Evolutionary conservation across 2,888 invertebrate genomes (phyloP).

Genomic region (Candidula unifasciata): DNA sequence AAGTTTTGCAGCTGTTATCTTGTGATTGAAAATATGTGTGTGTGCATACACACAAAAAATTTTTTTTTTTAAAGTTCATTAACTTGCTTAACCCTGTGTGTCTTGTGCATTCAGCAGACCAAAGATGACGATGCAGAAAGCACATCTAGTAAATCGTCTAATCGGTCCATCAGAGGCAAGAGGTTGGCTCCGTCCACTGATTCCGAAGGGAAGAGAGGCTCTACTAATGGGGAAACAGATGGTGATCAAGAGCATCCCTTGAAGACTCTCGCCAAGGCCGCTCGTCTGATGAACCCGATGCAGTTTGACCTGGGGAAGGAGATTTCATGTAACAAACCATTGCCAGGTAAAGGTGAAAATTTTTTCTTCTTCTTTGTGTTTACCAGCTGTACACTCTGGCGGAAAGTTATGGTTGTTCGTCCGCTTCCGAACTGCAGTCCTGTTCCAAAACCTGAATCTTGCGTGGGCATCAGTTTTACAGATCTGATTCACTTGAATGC

Average conservation of each 20-base stretch:
- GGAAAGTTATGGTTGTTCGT: too few relatives aligned
- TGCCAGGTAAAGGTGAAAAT: constrained; percentile 73
- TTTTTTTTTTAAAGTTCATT: too few relatives aligned
- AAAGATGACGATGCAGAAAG: constrained; percentile 75
- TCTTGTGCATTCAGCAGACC: constrained; percentile 38
- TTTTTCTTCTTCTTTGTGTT: too few relatives aligned
- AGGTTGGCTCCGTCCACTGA: constrained; percentile 20
- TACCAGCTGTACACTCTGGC: too few relatives aligned
- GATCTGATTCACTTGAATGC: too few relatives aligned
- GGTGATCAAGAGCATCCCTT: constrained; percentile 81
- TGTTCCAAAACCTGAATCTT: too few relatives aligned
- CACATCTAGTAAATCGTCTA: constrained; percentile 53
- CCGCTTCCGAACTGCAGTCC: too few relatives aligned
- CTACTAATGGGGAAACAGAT: constrained; percentile 28
- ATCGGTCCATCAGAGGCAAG: constrained; percentile 47
- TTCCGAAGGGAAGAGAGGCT: constrained; percentile 28
- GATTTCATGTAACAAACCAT: constrained; percentile 79
- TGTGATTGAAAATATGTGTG: too few relatives aligned
- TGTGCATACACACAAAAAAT: too few relatives aligned
- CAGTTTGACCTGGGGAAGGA: constrained; percentile 93
- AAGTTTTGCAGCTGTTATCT: too few relatives aligned
- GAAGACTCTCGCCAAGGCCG: constrained; percentile 88
- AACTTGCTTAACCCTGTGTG: too few relatives aligned
- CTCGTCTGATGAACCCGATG: constrained; percentile 89
- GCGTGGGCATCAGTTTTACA: too few relatives aligned